Conservation (phyloP, 2,888 invertebrate species). For the Cordilura impudica region DNA sequence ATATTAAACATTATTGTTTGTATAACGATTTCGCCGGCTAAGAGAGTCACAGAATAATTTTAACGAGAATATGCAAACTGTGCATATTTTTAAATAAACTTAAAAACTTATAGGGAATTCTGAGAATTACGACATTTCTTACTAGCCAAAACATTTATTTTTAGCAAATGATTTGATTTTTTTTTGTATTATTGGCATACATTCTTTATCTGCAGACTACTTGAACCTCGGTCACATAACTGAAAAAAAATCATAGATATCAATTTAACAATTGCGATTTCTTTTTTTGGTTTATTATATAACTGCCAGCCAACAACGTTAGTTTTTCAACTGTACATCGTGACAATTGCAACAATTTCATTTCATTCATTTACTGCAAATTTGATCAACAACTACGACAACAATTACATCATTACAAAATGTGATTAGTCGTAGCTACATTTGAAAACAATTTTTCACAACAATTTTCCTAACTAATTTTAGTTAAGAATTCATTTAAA, state of each 20-base stretch:
- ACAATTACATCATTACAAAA: neutral
- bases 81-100: slow-evolving; percentile 41
- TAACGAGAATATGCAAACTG: neutral
- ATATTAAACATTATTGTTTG: neutral
- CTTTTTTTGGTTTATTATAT: too few species aligned
- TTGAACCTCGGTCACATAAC: slow-evolving; percentile 4
- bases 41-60: slow-evolving; percentile 7
- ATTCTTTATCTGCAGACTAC: neutral
- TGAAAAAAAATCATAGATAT: too few species aligned
- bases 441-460: neutral
- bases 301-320: too few species aligned
- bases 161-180: neutral
- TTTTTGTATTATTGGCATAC: slow-evolving; percentile 1
- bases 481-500: slow-evolving; percentile 10
- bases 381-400: too few species aligned
- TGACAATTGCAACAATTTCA: too few species aligned
- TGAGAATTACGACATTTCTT: slow-evolving; percentile 6
- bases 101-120: neutral
- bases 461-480: neutral
- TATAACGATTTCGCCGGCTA: slow-evolving; percentile 23
- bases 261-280: too few species aligned
- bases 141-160: slow-evolving; percentile 29
- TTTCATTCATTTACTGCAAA: too few species aligned
- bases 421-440: too few species aligned
- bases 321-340: too few species aligned